phyloP scores from a whole-genome alignment of 2,888 invertebrate genomes.

The Balanococcus diminutus region DNA sequence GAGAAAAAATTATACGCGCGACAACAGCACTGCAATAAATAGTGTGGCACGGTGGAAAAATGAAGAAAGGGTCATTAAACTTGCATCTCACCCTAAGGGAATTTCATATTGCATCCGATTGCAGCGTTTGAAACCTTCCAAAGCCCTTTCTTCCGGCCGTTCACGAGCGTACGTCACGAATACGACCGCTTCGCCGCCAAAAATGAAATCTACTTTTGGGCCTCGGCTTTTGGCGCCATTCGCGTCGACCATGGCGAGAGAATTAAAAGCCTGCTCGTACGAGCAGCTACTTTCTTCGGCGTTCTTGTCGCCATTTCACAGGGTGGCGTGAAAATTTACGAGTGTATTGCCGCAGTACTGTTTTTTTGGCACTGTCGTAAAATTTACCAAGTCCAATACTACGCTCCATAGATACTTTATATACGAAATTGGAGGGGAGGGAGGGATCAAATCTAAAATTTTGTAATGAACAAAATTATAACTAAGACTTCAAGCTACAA shows the following conservation, averaged over 20 bases:
- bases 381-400: no score
- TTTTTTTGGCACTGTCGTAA: no score
- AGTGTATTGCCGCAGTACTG: no score
- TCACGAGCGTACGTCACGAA: not conserved
- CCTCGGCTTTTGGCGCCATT: not conserved
- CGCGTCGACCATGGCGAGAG: not conserved
- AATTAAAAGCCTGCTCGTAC: not conserved
- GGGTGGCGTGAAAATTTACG: not conserved
- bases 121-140: not conserved
- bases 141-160: not conserved
- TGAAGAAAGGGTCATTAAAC: constrained; percentile 8
- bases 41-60: not conserved
- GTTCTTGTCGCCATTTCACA: not conserved
- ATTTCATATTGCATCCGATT: constrained; percentile 19
- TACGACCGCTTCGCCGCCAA: not conserved
- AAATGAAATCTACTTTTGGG: not conserved
- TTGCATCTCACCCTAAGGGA: constrained; percentile 11
- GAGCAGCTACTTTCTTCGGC: not conserved
- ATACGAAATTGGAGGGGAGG: no score
- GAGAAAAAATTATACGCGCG: not conserved
- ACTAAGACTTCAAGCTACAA: no score
- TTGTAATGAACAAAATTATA: no score
- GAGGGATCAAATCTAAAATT: no score
- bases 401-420: no score
- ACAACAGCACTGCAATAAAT: not conserved